Evolutionary conservation across 2,888 invertebrate genomes (phyloP).

Genomic region (Drosophila hamatofila): DNA sequence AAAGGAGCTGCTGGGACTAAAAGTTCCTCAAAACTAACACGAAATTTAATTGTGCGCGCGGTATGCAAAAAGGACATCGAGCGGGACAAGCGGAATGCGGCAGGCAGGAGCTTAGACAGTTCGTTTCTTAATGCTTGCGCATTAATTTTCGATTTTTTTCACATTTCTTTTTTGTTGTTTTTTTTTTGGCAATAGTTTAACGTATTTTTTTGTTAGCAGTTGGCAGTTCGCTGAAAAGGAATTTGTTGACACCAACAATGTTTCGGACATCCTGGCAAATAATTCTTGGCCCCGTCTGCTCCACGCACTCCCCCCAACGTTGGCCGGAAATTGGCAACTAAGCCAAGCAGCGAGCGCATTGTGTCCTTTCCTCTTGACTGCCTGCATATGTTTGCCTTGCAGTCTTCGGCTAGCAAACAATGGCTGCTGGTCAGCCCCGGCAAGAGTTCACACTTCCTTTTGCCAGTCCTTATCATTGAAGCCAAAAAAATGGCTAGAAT

Average conservation of each 20-base stretch:
- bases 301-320: neutral
- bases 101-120: constrained; percentile 1
- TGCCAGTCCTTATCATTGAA: constrained; percentile 67
- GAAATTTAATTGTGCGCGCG: constrained; percentile 70
- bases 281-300: constrained; percentile 59
- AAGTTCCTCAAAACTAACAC: constrained; percentile 63
- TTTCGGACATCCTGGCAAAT: constrained; percentile 82
- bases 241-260: constrained; percentile 84
- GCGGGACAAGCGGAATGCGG: constrained; percentile 11
- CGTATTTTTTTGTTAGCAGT: constrained; percentile 45
- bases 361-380: constrained; percentile 82
- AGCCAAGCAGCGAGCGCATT: constrained; percentile 68
- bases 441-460: constrained; percentile 64
- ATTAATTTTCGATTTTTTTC: constrained; percentile 63
- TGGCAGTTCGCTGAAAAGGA: constrained; percentile 76
- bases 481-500: constrained; percentile 36
- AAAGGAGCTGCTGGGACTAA: constrained; percentile 27
- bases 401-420: constrained; percentile 50
- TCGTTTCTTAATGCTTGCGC: constrained; percentile 56
- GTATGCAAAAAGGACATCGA: constrained; percentile 52
- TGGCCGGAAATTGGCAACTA: constrained; percentile 81
- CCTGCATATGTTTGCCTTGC: constrained; percentile 75
- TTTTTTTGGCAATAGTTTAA: constrained; percentile 45
- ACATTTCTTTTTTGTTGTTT: constrained; percentile 11
- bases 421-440: constrained; percentile 69